Percentiles rank a stretch among this genome's conserved stretches.
These are phyloP conservation scores for Thecocarcelia acutangulata DNA, from an alignment of 2,888 invertebrate species.

Conservation along the genomic window DNA sequence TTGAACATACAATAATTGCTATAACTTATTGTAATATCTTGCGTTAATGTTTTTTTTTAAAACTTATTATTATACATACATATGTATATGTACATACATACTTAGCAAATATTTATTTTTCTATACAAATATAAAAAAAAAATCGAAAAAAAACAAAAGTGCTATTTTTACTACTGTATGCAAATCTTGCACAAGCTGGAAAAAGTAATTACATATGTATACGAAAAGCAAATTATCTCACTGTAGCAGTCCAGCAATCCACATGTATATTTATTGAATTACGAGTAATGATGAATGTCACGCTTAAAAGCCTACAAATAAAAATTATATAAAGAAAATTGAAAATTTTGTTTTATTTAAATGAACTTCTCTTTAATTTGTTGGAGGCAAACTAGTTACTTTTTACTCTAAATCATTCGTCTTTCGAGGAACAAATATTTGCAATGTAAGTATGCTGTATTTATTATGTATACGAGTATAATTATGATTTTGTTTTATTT, in stretches of 20 bases:
- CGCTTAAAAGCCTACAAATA: constrained; percentile 75
- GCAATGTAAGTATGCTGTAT: too few species aligned
- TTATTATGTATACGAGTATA: too few species aligned
- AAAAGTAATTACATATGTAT: constrained; percentile 45
- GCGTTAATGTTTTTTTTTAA: too few species aligned
- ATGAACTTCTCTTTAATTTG: too few species aligned
- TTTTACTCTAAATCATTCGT: too few species aligned
- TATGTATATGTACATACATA: not conserved
- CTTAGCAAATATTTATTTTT: constrained; percentile 63
- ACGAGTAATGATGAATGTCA: constrained; percentile 71
- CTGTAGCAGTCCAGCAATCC: constrained; percentile 62
- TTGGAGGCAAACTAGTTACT: too few species aligned
- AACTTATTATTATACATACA: too few species aligned
- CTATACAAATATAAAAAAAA: constrained; percentile 50
- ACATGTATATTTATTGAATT: constrained; percentile 62
- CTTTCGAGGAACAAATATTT: too few species aligned
- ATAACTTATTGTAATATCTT: too few species aligned
- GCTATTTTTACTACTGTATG: constrained; percentile 50
- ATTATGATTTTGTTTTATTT: too few species aligned
- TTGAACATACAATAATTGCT: too few species aligned
- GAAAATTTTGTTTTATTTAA: constrained; percentile 65
- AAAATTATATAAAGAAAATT: constrained; percentile 72
- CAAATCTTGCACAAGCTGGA: constrained; percentile 26
- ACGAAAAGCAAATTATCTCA: not conserved
- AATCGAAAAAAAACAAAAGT: constrained; percentile 49